These are phyloP conservation scores for Panthera uncia DNA, from an alignment of 2,113 vertebrate genomes.

Conservation along the genomic window DNA sequence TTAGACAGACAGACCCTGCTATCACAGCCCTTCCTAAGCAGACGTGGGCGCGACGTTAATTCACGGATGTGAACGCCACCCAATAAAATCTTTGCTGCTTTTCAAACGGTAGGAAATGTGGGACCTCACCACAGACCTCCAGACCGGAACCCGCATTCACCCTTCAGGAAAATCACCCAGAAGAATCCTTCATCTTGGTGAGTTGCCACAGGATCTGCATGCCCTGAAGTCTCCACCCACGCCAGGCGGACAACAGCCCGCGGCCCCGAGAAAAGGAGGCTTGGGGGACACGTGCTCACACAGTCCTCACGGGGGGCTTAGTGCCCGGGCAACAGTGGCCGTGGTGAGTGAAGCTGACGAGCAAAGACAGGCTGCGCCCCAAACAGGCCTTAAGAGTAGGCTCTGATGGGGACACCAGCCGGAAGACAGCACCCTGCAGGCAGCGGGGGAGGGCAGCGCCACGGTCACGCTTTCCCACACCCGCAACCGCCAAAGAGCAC, in stretches of 20 bases:
- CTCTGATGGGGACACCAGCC: rapidly evolving
- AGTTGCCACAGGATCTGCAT: background rate
- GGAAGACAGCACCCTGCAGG: background rate
- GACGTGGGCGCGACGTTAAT: no score
- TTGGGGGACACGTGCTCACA: rapidly evolving
- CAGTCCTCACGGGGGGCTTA: rapidly evolving
- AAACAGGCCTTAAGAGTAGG: background rate
- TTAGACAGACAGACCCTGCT: background rate
- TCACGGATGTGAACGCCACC: background rate
- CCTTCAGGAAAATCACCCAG: background rate
- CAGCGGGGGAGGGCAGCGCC: background rate
- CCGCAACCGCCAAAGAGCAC: background rate
- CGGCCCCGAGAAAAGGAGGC: background rate
- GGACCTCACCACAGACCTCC: no score
- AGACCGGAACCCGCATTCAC: background rate
- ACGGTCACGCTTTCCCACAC: background rate
- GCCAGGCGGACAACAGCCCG: rapidly evolving
- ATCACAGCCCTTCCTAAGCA: rapidly evolving
- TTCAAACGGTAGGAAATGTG: background rate
- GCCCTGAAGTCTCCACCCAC: no score
- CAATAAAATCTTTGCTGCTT: background rate
- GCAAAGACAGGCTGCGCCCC: background rate
- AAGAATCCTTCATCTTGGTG: background rate
- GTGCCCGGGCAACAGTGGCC: background rate
- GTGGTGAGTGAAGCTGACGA: no score